A percentile compares a stretch with the other conserved stretches of the same genome.
Evolutionary conservation across 2,888 invertebrate species (phyloP).

Genomic region (Acrocyrtus sp.): DNA sequence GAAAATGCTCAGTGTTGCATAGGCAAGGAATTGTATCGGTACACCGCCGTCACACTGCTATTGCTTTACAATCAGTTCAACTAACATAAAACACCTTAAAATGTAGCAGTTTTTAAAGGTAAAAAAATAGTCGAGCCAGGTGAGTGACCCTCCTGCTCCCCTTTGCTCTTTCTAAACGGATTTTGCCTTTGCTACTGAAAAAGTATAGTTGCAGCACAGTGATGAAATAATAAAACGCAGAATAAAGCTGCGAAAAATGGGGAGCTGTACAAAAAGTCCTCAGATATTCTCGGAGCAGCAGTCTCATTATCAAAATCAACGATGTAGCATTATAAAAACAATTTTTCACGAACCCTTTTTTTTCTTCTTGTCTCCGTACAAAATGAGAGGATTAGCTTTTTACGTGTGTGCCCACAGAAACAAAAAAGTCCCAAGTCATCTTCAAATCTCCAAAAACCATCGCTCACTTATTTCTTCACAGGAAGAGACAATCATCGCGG

Average conservation of each 20-base stretch:
- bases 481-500: not conserved
- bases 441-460: not conserved
- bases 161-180: too few relatives aligned
- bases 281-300: not conserved
- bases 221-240: not conserved
- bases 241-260: not conserved
- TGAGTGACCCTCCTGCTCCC: constrained; percentile 45
- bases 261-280: too few relatives aligned
- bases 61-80: not conserved
- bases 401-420: not conserved
- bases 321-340: constrained; percentile 20
- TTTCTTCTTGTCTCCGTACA: too few relatives aligned
- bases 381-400: not conserved
- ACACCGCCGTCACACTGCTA: not conserved
- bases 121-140: constrained; percentile 34
- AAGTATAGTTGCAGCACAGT: not conserved
- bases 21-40: not conserved
- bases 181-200: too few relatives aligned
- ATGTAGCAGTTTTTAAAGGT: constrained; percentile 31
- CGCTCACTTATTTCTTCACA: too few relatives aligned
- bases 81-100: constrained; percentile 23
- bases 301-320: constrained; percentile 42
- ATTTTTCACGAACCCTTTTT: constrained; percentile 16
- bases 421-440: not conserved
- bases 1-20: not conserved